These are phyloP conservation scores for Agapornis roseicollis DNA, from an alignment of 2,113 vertebrate genomes.

Conservation along the genomic window DNA sequence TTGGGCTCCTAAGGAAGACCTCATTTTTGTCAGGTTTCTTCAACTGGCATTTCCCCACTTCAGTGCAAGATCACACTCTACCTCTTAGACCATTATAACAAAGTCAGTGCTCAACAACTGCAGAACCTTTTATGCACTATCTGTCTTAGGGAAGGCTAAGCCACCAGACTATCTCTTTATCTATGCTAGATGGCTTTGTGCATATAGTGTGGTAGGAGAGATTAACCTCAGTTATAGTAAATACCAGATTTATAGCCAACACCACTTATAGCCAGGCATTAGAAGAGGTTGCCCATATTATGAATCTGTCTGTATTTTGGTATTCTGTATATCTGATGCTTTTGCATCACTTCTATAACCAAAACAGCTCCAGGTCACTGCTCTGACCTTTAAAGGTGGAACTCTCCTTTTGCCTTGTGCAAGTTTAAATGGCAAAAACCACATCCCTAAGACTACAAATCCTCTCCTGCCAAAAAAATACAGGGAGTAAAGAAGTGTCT, in stretches of 20 bases:
- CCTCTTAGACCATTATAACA: no score
- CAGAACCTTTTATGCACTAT: background rate
- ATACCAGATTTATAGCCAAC: background rate
- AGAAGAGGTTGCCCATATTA: background rate
- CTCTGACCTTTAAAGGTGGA: background rate
- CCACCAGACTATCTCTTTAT: no score
- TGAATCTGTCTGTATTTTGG: background rate
- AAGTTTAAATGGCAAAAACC: background rate
- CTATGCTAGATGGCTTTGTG: background rate
- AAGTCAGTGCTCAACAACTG: background rate
- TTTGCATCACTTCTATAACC: background rate
- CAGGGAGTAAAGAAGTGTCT: background rate
- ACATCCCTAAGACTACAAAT: background rate
- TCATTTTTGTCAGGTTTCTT: background rate
- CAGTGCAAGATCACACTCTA: background rate
- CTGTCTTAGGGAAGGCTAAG: no score
- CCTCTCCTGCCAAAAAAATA: background rate
- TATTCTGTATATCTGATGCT: background rate
- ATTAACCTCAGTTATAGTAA: background rate
- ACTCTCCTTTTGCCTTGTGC: background rate
- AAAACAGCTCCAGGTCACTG: background rate
- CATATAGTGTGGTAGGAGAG: fast-evolving
- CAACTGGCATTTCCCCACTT: background rate
- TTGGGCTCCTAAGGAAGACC: background rate
- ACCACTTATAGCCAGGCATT: background rate